phyloP scores from a whole-genome alignment of 2,888 invertebrate genomes.

The Seira ritae region DNA sequence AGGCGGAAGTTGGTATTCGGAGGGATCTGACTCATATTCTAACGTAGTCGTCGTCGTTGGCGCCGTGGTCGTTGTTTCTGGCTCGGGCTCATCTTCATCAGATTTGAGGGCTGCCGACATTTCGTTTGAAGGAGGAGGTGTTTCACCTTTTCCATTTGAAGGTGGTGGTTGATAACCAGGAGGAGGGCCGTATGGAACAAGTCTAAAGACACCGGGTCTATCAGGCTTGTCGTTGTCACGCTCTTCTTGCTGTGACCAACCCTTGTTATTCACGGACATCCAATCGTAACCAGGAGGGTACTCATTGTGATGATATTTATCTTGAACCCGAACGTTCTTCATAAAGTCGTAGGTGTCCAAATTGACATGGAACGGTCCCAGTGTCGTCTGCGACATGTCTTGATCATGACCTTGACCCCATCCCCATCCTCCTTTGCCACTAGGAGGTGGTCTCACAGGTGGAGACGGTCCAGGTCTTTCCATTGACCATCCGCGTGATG shows the following conservation, averaged over 20 bases:
- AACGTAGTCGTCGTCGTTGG: conserved; percentile 53
- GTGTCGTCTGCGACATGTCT: conserved; percentile 19
- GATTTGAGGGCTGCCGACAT: background rate
- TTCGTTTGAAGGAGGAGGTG: too few species aligned
- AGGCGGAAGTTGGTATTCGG: conserved; percentile 51
- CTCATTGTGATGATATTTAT: conserved; percentile 54
- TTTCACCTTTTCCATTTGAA: conserved; percentile 12
- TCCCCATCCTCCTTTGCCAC: conserved; percentile 28
- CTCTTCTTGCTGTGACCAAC: conserved; percentile 8
- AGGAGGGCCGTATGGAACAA: conserved; percentile 53
- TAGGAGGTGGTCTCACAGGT: conserved; percentile 8
- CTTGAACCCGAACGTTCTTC: conserved; percentile 47
- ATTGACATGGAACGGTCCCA: conserved; percentile 52
- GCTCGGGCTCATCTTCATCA: conserved; percentile 16
- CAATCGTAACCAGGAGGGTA: conserved; percentile 58
- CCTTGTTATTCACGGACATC: conserved; percentile 8
- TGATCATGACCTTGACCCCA: conserved; percentile 33
- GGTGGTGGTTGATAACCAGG: conserved; percentile 30
- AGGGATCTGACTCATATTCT: conserved; percentile 55
- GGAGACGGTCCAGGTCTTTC: background rate
- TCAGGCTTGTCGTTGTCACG: conserved; percentile 54
- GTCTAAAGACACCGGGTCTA: conserved; percentile 44
- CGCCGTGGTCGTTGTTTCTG: conserved; percentile 34
- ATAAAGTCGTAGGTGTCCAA: conserved; percentile 56
- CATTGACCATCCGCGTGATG: background rate